Conservation (phyloP, 2,888 invertebrate species). For the Rhorus exstirpatorius region DNA sequence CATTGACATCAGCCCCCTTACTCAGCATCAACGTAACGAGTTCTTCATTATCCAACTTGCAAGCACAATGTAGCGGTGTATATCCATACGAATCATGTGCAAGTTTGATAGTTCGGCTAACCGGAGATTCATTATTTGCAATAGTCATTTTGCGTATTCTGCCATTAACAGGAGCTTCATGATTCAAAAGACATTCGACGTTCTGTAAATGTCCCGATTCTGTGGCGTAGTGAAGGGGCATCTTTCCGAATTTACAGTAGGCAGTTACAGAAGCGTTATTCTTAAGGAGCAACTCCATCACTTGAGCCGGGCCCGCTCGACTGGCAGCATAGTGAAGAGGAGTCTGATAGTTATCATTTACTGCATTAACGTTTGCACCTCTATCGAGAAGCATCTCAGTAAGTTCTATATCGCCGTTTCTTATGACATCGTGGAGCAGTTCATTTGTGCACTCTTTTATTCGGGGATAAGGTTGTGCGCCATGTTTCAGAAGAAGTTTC, state of each 20-base stretch:
- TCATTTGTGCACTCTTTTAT: background rate
- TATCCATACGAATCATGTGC: background rate
- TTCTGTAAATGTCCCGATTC: background rate
- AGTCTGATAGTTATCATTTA: background rate
- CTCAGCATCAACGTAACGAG: constrained; percentile 30
- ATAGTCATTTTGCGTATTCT: no score
- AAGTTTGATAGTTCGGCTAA: constrained; percentile 8
- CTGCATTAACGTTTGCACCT: background rate
- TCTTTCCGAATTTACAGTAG: background rate
- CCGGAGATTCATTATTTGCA: no score
- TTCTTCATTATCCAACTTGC: background rate
- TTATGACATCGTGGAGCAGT: no score
- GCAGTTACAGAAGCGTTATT: background rate
- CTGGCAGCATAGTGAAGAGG: constrained; percentile 26
- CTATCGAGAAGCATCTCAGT: background rate
- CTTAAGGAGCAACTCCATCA: background rate
- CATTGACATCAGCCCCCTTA: constrained; percentile 24
- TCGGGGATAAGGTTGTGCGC: background rate
- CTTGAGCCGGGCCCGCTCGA: background rate
- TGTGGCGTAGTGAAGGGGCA: constrained; percentile 1
- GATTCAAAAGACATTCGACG: constrained; percentile 1
- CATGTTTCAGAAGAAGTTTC: background rate
- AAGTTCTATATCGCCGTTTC: background rate
- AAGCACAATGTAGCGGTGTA: constrained; percentile 15
- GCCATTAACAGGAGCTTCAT: constrained; percentile 5